Base-by-base conservation (phyloP, 2,113 vertebrate genomes). In the Aramus guarauna region DNA sequence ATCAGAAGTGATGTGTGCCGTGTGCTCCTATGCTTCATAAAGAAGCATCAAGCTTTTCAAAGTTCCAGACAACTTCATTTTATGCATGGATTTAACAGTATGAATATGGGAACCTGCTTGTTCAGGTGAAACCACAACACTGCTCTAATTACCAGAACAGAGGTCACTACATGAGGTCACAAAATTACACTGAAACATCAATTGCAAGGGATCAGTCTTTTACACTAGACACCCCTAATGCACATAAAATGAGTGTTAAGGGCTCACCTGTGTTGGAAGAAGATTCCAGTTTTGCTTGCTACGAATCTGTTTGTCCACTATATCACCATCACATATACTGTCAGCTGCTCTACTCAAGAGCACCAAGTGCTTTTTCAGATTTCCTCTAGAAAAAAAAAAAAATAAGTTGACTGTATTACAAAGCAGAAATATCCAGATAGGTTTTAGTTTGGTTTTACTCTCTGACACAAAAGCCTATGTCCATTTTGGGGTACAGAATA, bases 291-390 rank as follows among this genome's bases (percentile, higher is more conserved):
- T 98, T 90, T 99, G 99, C 56, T 97, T 97, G 67, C 98, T 99
- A 67, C 99, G 99, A 90, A 99, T 99, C 95, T 98, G 98, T 79
- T 95, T 98, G 97, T 99, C 99, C 88, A 99, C 99, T 71, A 99
- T 97, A 94, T 99, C 99, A 22, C 99, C 99, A 26, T 99, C 99
- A 68, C 98, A 98, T 87, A 99, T 99, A 69, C 99, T 99, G 83
- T 99, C 99, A 4, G 99, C 99, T 2, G 99, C 98, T 97, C 98
- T 99, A 96, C 99, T 99, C 96, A 99, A 97, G 60, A 99, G 97
- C 96, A 99, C 97, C 96, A 99, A 97, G 94, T 99, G 99, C 85
- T 99, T 98, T 97, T 99, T 99, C 85, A 98, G 59, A 79, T 99
- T 98, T 12, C 98, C 98, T 16, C 99, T 99, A 92, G 27, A 12